Base-by-base conservation (phyloP, 2,888 invertebrate genomes). In the Pseudococcus jackbeardsleyi region DNA sequence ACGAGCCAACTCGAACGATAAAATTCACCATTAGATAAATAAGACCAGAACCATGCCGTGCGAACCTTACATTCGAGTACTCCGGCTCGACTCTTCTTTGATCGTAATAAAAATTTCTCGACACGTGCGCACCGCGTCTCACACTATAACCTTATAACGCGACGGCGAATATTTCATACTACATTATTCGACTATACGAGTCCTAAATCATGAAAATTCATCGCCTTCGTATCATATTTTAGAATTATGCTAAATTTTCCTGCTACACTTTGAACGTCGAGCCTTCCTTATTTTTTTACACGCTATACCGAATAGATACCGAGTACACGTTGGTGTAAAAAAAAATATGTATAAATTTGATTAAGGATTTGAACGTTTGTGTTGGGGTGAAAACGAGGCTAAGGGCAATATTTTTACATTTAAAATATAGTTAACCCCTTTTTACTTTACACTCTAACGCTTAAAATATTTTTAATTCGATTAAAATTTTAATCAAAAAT, bases 1-100 rank as follows among this genome's bases (percentile, higher is more conserved):
- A 72, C 68, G 26, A 72, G 26, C 26, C 22, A 33, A 26, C 68
- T 72, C 26, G 12, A 33, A 72, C 68, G 11, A 72, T 72, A 72
- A 79, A 79, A 79, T 79, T 79, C 12, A 79, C 79, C 42, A 79
- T 79, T 79, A 79, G 42, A 79, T 79, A 79, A 79, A 79, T 79
- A 79, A 6, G 79, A 19, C 79, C 42, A 79, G n/a, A 79, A 79
- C 42, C 2, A 42, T 33, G 3, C 26, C 26, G 26, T 79, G 42
- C 9, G 42, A 79, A n/a, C n/a, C 12, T 33, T 72, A 33, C 8
- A 19, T 5, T 6, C 22, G 22, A 72, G 68, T 15, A 72, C 26
- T 33, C 26, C 19, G 19, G 9, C 19, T n/a, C 19, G 19, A 6
- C 19, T n/a, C 59, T 59, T 59, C n/a, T 79, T 42, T 42, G 46